Base-by-base conservation (phyloP, 2,113 vertebrate species). In the Chionomys nivalis region DNA sequence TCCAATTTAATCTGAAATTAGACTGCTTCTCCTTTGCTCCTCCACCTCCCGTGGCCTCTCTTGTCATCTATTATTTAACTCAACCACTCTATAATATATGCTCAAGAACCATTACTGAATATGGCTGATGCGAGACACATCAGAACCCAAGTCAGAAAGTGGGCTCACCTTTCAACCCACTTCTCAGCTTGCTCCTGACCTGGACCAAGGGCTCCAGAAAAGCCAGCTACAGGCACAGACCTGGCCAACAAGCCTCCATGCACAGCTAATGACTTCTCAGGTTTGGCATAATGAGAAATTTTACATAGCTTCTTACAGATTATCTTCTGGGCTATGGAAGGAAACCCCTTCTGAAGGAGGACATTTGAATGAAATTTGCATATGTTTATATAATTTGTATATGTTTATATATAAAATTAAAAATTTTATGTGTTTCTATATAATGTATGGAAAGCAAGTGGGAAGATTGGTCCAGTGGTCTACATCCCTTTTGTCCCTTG, bases 1-100 rank as follows among this genome's bases (percentile, higher is more conserved):
- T 87, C 68, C 92, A 91, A 91, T 96, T 94, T 96, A 63, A 91
- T 44, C 91, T 94, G 81, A 97, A 96, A 97, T 95, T 94, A 93
- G 77, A 91, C 49, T 93, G 70, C 66, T 65, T 75, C 83, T 93
- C 68, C 72, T 96, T 94, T 73, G 68, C 95, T 68, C 94, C 73
- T 39, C 63, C 44, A 66, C 77, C 87, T 96, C 91, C 92, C 3
- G 0, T 89, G 86, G 90, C 87, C 92, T 96, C 93, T 89, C 94
- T 81, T 95, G 87, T 97, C 95, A 96, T 97, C 92, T 94, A 97
- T 97, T 97, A 97, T 98, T 97, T 94, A 97, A 93, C 55, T 96
- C 90, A 94, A 36, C 89, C 73, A 65, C 86, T 65, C 39, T 42
- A 90, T 96, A 94, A 94, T 85, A 61, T 58, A 95, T 91, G 83